Evolutionary conservation across 2,113 vertebrate genomes (phyloP).

Genomic region (Hemibagrus wyckioides): DNA sequence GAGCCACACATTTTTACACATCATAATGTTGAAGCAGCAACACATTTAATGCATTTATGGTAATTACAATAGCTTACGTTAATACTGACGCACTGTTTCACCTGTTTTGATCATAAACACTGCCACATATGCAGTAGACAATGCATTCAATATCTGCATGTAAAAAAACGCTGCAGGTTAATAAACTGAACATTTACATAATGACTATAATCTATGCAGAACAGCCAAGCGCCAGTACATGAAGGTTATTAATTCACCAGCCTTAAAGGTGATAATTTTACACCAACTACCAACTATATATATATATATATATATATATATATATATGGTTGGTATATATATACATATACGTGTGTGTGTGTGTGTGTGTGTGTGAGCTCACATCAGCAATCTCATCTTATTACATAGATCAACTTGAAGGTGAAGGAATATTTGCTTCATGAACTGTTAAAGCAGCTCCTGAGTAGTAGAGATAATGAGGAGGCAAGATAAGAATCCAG

Average conservation of each 20-base stretch:
- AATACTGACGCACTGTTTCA: not conserved
- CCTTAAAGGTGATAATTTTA: not conserved
- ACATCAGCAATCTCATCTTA: too few species aligned
- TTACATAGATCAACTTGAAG: too few species aligned
- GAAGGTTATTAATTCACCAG: not conserved
- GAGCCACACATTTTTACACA: too few species aligned
- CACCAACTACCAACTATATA: not conserved
- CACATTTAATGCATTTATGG: not conserved
- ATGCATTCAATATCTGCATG: not conserved
- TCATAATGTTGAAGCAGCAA: not conserved
- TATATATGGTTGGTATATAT: too few species aligned
- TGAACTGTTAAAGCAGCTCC: not conserved
- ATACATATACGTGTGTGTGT: too few species aligned
- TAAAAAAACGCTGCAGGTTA: not conserved
- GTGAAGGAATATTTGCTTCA: too few species aligned
- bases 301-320: too few species aligned
- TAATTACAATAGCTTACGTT: not conserved
- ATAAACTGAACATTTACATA: not conserved
- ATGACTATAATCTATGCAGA: constrained; percentile 2
- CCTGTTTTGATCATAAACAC: not conserved
- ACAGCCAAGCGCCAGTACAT: not conserved
- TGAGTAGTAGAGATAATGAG: not conserved
- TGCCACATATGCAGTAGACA: not conserved
- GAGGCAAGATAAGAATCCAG: not conserved
- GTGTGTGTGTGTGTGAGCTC: too few species aligned